Evolutionary conservation across 1,140 invertebrate species (phyloP).

Genomic region (Hormaphis cornu): DNA sequence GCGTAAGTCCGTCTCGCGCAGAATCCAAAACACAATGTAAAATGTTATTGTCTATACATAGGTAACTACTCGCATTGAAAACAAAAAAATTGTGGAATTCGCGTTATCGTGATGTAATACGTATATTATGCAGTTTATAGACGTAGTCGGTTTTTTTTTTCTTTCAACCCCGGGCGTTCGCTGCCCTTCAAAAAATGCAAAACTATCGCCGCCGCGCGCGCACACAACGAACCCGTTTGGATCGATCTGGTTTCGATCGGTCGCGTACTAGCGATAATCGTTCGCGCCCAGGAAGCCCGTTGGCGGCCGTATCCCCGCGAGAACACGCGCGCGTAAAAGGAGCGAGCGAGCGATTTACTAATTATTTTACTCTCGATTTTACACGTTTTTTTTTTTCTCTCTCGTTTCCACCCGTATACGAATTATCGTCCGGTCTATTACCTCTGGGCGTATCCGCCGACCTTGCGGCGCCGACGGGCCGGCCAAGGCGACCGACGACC

Average conservation of each 20-base stretch:
- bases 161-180: not conserved
- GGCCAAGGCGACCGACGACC: too few species aligned
- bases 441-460: slow-evolving; percentile 17
- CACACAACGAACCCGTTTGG: not conserved
- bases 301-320: not conserved
- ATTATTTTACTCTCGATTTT: not conserved
- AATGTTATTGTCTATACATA: too few species aligned
- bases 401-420: not conserved
- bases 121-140: too few species aligned
- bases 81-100: too few species aligned
- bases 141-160: too few species aligned
- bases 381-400: too few species aligned
- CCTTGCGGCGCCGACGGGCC: not conserved
- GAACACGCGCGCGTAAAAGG: not conserved
- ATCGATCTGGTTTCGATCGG: slow-evolving; percentile 16
- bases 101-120: too few species aligned
- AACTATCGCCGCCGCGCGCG: not conserved
- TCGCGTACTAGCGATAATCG: not conserved
- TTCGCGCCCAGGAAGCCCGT: not conserved
- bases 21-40: too few species aligned
- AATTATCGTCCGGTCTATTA: not conserved
- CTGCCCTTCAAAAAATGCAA: slow-evolving; percentile 2
- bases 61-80: too few species aligned
- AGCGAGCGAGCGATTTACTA: not conserved
- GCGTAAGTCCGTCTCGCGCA: too few species aligned